phyloP scores from a whole-genome alignment of 2,113 vertebrate species.

The Pedetes capensis region DNA sequence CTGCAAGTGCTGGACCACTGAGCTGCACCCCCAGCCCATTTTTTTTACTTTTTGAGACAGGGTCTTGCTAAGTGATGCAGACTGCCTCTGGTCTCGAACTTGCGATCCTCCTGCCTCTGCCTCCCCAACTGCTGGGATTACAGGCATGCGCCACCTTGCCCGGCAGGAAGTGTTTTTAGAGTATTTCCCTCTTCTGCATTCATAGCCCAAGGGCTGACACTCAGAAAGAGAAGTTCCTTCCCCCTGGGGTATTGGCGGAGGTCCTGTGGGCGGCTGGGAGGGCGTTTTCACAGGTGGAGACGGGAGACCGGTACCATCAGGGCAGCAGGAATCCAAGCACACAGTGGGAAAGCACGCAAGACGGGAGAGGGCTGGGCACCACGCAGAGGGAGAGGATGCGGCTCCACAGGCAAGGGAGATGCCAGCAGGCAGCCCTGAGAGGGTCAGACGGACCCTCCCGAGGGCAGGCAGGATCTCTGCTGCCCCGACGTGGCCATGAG shows the following conservation, averaged over 20 bases:
- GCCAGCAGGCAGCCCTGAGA: not conserved
- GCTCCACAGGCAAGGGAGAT: not conserved
- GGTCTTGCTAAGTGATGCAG: no score
- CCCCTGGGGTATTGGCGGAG: not conserved
- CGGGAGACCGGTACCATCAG: not conserved
- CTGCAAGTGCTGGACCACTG: no score
- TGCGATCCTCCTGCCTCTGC: no score
- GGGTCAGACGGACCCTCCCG: not conserved
- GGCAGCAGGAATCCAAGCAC: not conserved
- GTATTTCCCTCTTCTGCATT: not conserved
- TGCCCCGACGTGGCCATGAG: not conserved
- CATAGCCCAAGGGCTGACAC: no score
- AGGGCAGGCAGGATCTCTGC: fast-evolving
- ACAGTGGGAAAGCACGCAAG: not conserved
- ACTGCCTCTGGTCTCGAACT: no score
- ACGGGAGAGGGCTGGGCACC: fast-evolving
- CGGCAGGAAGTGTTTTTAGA: not conserved
- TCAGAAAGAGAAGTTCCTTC: not conserved
- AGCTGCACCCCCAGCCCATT: no score
- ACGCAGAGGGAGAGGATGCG: not conserved
- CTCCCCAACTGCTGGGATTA: no score
- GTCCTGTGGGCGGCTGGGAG: not conserved
- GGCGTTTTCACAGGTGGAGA: not conserved
- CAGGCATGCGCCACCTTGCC: no score
- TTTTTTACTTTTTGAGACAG: no score